phyloP scores from a whole-genome alignment of 2,888 invertebrate species.

The Pollenia angustigena region DNA sequence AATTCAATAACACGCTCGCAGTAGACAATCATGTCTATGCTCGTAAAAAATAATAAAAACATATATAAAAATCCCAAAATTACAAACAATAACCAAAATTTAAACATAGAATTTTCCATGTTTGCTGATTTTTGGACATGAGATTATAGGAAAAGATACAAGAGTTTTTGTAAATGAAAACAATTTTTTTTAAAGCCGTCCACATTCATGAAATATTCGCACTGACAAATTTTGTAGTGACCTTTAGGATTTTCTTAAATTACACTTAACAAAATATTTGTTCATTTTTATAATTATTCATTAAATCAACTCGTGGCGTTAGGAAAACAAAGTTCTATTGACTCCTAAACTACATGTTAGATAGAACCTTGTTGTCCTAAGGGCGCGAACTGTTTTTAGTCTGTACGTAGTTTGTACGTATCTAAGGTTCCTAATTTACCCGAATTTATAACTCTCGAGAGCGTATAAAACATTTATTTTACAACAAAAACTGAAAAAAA shows the following conservation, averaged over 20 bases:
- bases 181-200: not conserved
- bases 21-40: not conserved
- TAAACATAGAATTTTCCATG: conserved; percentile 40
- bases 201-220: not conserved
- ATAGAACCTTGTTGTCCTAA: no score
- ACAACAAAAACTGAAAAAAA: no score
- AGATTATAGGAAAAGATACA: not conserved
- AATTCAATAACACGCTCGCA: conserved; percentile 44
- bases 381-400: no score
- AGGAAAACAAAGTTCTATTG: no score
- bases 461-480: no score
- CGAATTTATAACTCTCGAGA: no score
- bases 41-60: conserved; percentile 14
- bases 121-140: conserved; percentile 38
- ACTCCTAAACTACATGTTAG: no score
- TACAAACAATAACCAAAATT: conserved; percentile 30
- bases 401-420: no score
- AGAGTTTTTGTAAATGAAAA: conserved; percentile 5
- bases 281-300: no score
- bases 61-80: not conserved
- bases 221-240: conserved; percentile 15
- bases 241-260: conserved; percentile 30
- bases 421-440: no score
- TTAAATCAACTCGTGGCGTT: no score
- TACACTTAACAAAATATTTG: not conserved